These are phyloP conservation scores for Onchidella celtica DNA, from an alignment of 2,888 invertebrate species.

Conservation along the genomic window DNA sequence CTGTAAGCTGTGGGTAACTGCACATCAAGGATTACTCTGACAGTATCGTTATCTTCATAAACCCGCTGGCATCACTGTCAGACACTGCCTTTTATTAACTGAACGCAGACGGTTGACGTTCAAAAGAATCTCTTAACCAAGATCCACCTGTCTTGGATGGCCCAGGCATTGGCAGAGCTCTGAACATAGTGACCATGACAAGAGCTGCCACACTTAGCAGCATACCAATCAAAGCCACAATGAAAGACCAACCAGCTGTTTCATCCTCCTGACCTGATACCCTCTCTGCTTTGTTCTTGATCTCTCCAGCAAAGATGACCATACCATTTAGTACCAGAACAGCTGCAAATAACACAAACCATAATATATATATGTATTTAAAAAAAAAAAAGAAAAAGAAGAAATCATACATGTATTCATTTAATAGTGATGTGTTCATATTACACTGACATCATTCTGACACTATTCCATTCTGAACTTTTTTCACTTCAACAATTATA, in stretches of 20 bases:
- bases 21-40: too few species aligned
- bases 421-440: too few species aligned
- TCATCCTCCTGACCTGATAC: constrained; percentile 51
- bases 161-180: constrained; percentile 26
- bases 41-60: too few species aligned
- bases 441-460: too few species aligned
- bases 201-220: constrained; percentile 30
- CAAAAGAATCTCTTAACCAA: constrained; percentile 40
- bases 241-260: constrained; percentile 43
- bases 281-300: constrained; percentile 49
- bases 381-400: too few species aligned
- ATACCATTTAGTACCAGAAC: constrained; percentile 49
- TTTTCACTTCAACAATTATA: too few species aligned
- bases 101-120: too few species aligned
- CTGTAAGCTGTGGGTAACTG: too few species aligned
- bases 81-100: too few species aligned
- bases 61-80: too few species aligned
- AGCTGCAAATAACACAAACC: constrained; percentile 14
- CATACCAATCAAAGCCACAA: constrained; percentile 40
- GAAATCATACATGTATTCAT: too few species aligned
- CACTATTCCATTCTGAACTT: too few species aligned
- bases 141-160: constrained; percentile 12
- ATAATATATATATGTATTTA: background rate
- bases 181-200: constrained; percentile 40
- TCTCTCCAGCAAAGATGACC: constrained; percentile 49